Evolutionary conservation across 2,797 vertebrate genomes (phyloP).

Genomic region (Florisuga fusca): DNA sequence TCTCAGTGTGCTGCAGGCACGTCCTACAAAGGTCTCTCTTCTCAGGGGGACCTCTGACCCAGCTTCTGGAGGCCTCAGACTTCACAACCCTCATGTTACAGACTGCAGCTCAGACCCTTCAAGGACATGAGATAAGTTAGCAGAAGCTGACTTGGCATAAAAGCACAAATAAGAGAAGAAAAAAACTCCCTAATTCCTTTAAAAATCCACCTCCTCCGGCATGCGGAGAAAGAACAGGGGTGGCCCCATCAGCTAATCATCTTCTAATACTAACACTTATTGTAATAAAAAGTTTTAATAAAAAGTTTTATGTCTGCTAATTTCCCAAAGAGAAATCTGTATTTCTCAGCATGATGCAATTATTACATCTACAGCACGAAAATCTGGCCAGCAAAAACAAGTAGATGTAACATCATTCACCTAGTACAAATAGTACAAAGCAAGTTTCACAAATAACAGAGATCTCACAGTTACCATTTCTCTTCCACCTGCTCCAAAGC

Average conservation of each 20-base stretch:
- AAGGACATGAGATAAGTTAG: accelerated
- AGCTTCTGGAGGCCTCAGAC: background rate
- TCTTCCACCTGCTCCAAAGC: background rate
- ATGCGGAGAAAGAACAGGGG: background rate
- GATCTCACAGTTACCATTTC: background rate
- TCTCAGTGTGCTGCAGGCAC: background rate
- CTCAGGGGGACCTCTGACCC: background rate
- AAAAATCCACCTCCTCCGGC: background rate
- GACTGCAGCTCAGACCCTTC: background rate
- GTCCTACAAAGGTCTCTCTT: background rate
- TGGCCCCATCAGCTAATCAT: background rate
- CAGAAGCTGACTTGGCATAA: background rate
- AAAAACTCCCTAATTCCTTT: background rate
- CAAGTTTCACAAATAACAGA: background rate
- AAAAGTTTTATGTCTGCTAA: background rate
- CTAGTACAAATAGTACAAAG: background rate
- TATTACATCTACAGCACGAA: background rate
- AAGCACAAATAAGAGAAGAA: background rate
- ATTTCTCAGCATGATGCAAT: background rate
- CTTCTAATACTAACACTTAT: background rate
- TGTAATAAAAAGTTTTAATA: background rate
- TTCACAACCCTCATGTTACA: accelerated
- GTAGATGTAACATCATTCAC: background rate
- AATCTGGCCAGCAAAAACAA: background rate
- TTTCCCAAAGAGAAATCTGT: background rate